phyloP scores from a whole-genome alignment of 2,888 invertebrate genomes.

The Troglohyphantes excavatus region DNA sequence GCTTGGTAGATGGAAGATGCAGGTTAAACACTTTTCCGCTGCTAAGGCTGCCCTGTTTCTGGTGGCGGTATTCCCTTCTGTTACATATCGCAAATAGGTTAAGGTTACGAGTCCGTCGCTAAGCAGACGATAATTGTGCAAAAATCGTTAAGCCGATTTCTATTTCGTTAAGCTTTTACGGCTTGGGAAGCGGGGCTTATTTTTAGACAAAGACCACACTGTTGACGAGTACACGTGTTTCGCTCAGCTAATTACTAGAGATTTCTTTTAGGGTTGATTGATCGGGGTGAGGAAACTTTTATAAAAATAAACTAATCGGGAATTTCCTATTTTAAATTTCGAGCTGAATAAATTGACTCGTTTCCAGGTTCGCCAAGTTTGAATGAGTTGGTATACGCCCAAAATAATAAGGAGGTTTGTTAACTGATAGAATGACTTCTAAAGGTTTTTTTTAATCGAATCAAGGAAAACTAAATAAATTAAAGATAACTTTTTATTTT shows the following conservation, averaged over 20 bases:
- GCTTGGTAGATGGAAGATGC: not conserved
- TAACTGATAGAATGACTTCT: too few species aligned
- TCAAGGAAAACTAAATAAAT: too few species aligned
- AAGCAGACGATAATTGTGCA: not conserved
- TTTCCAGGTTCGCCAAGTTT: too few species aligned
- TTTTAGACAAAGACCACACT: not conserved
- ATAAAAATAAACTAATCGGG: too few species aligned
- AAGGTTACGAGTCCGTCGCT: constrained; percentile 6
- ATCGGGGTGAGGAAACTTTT: not conserved
- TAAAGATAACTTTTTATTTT: too few species aligned
- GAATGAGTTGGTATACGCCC: too few species aligned
- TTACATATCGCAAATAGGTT: not conserved
- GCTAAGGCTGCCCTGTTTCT: constrained; percentile 38
- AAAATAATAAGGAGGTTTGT: too few species aligned
- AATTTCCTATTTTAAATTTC: too few species aligned
- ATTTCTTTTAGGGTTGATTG: not conserved
- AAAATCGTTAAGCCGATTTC: not conserved
- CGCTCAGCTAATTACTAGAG: not conserved
- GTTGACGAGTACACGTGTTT: constrained; percentile 1
- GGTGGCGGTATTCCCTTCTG: not conserved
- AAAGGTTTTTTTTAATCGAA: too few species aligned
- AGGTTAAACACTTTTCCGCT: constrained; percentile 39
- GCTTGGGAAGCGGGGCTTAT: not conserved
- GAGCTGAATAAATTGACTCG: too few species aligned
- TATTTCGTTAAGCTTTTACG: not conserved